Conservation (phyloP, 2,113 vertebrate species). For the Orycteropus afer region DNA sequence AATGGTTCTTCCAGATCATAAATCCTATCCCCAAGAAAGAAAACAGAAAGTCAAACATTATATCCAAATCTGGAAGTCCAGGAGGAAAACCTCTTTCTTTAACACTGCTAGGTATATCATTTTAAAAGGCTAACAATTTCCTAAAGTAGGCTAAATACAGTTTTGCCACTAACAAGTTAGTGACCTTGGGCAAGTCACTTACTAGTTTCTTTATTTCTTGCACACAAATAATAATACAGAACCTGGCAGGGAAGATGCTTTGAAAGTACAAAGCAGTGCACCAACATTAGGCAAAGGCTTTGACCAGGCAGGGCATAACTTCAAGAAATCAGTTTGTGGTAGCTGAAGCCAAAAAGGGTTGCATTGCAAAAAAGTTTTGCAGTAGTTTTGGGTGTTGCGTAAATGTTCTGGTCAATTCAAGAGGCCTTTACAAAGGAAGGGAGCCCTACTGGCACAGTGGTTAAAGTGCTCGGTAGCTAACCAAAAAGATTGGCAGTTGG, state of each 20-base stretch:
- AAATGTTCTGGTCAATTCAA: constrained; percentile 60
- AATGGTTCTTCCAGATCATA: background rate
- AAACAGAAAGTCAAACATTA: constrained; percentile 36
- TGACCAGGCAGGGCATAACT: background rate
- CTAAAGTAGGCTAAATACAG: background rate
- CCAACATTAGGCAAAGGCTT: background rate
- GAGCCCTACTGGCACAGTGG: no score
- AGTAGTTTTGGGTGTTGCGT: constrained; percentile 52
- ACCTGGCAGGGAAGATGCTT: background rate
- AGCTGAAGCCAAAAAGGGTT: background rate
- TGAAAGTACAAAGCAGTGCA: background rate
- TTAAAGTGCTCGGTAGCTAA: no score
- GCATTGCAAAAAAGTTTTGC: background rate
- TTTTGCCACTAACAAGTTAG: background rate
- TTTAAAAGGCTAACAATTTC: constrained; percentile 21
- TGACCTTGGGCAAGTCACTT: constrained; percentile 21
- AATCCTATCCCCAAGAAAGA: background rate
- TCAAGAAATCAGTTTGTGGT: background rate
- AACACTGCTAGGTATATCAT: background rate
- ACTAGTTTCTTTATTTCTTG: background rate
- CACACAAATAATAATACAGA: background rate
- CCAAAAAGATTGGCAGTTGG: no score
- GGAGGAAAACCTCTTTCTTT: background rate
- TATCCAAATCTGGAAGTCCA: constrained; percentile 3
- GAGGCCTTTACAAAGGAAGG: constrained; percentile 66